Conservation (phyloP, 2,888 invertebrate species). For the Polydrusus pterygomalis region DNA sequence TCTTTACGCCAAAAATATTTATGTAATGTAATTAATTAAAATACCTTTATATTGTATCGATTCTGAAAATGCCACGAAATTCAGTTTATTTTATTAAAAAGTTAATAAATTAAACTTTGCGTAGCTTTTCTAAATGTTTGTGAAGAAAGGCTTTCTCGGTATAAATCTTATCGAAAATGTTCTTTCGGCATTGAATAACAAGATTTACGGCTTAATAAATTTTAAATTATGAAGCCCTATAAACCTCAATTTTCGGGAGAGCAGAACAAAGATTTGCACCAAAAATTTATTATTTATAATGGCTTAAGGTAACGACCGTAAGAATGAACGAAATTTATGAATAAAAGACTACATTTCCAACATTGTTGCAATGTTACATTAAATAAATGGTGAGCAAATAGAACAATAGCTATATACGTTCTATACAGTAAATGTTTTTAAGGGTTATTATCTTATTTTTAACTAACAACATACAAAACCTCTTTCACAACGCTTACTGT, state of each 20-base stretch:
- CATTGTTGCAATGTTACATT: too few relatives aligned
- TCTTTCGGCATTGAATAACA: slow-evolving; percentile 33
- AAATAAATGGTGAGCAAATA: too few relatives aligned
- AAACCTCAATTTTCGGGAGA: slow-evolving; percentile 36
- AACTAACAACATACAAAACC: too few relatives aligned
- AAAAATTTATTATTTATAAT: slow-evolving; percentile 33
- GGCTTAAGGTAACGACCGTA: slow-evolving; percentile 17
- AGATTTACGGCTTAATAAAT: slow-evolving; percentile 39
- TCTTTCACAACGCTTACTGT: too few relatives aligned
- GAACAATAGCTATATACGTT: too few relatives aligned
- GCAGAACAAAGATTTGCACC: slow-evolving; percentile 26
- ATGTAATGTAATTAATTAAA: neutral
- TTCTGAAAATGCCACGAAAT: neutral
- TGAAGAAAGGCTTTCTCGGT: slow-evolving; percentile 12
- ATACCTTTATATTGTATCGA: neutral
- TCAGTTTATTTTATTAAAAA: slow-evolving; percentile 10
- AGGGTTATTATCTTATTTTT: too few relatives aligned
- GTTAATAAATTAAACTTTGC: slow-evolving; percentile 16
- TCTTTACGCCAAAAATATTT: neutral
- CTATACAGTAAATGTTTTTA: too few relatives aligned
- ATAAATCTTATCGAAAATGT: slow-evolving; percentile 36
- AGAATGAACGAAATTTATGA: slow-evolving; percentile 12
- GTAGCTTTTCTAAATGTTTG: slow-evolving; percentile 10
- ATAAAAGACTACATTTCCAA: neutral
- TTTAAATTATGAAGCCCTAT: slow-evolving; percentile 39